Base-by-base conservation (phyloP, 2,797 vertebrate genomes). In the Eulemur albifrons region DNA sequence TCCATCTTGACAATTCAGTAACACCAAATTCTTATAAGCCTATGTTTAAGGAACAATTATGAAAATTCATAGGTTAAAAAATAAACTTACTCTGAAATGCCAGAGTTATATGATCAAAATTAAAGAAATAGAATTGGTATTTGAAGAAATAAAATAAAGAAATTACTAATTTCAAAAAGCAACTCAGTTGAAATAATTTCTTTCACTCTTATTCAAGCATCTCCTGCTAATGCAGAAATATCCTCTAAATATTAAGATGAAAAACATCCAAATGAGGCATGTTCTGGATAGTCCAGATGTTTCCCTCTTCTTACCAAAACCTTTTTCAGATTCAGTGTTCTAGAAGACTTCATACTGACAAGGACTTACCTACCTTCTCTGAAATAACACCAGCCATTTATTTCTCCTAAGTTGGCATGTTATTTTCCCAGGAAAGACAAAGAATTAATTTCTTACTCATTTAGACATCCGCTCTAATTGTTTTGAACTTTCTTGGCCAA, bases 381-480 rank as follows among this genome's bases (percentile, higher is more conserved):
- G 15, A 95, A 90, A 75, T 81, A 94, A 75, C 69, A 79, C 81
- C 43, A 89, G 61, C 30, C 65, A 81, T 52, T 94, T 89, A 80
- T 76, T 97, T 85, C 75, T 94, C 32, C 48, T 88, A 80, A 90
- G 27, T 84, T 69, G 50, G 54, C 75, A 75, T 30, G 40, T 85
- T 93, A 92, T 85, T 96, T 96, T 61, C 83, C 88, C 70, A 87
- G 73, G 65, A 90, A 95, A 93, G 93, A 93, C 81, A 85, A 95
- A 92, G 75, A 95, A 97, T 97, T 94, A 91, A 97, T 92, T 95
- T 97, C 76, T 87, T 96, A 97, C 84, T 95, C 89, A 97, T 94
- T 96, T 96, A 96, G 76, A 94, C 84, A 96, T 92, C 43, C 7
- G 9, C 30, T 94, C 45, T 97, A 96, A 94, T 97, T 93, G 73